These are phyloP conservation scores for Acanthurus lineatus DNA, from an alignment of 2,797 vertebrate genomes.

Conservation along the genomic window DNA sequence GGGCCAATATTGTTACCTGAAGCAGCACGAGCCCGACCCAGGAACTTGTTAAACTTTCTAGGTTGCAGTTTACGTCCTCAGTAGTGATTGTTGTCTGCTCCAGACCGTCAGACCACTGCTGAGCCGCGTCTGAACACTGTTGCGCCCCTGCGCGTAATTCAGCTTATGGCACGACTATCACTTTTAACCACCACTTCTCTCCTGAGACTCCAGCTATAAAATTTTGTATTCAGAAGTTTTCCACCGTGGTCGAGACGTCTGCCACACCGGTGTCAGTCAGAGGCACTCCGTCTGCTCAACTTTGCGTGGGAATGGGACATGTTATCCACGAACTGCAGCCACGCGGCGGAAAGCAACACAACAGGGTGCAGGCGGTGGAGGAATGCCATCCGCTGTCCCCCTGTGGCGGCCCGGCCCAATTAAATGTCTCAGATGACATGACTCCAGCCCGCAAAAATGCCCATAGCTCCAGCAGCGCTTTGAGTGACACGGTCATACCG, in stretches of 20 bases:
- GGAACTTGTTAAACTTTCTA: slow-evolving; percentile 41
- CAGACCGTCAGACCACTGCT: slow-evolving; percentile 7
- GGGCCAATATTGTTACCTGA: slow-evolving; percentile 71
- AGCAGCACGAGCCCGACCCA: slow-evolving; percentile 56
- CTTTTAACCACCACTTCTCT: slow-evolving; percentile 26
- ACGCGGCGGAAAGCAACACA: slow-evolving; percentile 76
- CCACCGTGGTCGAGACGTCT: slow-evolving; percentile 15
- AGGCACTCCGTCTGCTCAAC: slow-evolving; percentile 36
- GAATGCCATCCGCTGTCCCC: slow-evolving; percentile 91
- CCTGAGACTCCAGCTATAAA: slow-evolving; percentile 16
- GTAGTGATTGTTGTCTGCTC: slow-evolving; percentile 1
- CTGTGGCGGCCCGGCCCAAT: slow-evolving; percentile 90
- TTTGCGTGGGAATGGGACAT: slow-evolving; percentile 51
- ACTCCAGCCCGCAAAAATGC: slow-evolving; percentile 96
- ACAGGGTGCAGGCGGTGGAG: slow-evolving; percentile 84
- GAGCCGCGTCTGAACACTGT: neutral
- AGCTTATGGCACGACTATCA: neutral
- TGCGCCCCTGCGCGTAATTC: neutral
- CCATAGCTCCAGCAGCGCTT: slow-evolving; percentile 86
- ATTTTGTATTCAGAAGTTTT: slow-evolving; percentile 11
- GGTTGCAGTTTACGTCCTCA: slow-evolving; percentile 33
- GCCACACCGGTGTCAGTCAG: slow-evolving; percentile 21
- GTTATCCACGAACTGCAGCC: slow-evolving; percentile 60
- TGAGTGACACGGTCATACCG: slow-evolving; percentile 87
- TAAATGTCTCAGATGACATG: slow-evolving; percentile 96